Evolutionary conservation across 2,888 invertebrate species (phyloP), one percentile per base, ranked within the genome.

Genomic region (Thysanoteuthis rhombus): DNA sequence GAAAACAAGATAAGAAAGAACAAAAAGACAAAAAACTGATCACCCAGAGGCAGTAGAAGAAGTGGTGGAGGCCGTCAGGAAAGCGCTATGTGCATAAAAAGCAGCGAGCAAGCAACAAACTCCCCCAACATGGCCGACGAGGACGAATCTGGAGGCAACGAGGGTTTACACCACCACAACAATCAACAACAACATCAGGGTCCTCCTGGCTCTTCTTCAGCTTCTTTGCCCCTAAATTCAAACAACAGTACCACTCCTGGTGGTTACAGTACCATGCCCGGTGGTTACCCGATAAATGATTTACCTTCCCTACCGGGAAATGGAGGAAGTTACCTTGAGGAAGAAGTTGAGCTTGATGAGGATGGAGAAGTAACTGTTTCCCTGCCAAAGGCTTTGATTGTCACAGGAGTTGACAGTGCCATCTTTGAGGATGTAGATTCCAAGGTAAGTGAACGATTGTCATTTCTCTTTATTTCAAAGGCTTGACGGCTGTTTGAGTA

Each of bases 351-450:
- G 10, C 39, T 45, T 28, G 92, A 90, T 39, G 19, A 39, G 19
- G 92, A 92, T 92, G 92, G 92, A 45, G 42, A 42, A 12, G n/a
- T 40, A 22, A 42, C 42, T 12, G 92, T 45, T 19, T 92, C 92
- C 28, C 92, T 96, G 93, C 96, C 96, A n/a, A 95, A 95, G 94
- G 95, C 95, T 38, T 92, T 97, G 12, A 96, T 96, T 58, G 95
- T 96, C 22, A 96, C 96, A 45, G 96, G 96, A 94, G 95, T 97
- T n/a, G 95, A 95, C 93, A 94, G 94, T 25, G 93, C 93, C 93
- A 95, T 97, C n/a, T 96, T 96, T 94, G 95, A 95, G 90, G 94
- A 95, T 94, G 94, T 94, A 47, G 94, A 94, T 89, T 94, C 94
- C 16, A 96, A 96, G 96, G 96, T 96, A 94, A 93, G 93, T 93